These are phyloP conservation scores for Huso huso DNA, from an alignment of 2,797 vertebrate genomes.

Conservation along the genomic window DNA sequence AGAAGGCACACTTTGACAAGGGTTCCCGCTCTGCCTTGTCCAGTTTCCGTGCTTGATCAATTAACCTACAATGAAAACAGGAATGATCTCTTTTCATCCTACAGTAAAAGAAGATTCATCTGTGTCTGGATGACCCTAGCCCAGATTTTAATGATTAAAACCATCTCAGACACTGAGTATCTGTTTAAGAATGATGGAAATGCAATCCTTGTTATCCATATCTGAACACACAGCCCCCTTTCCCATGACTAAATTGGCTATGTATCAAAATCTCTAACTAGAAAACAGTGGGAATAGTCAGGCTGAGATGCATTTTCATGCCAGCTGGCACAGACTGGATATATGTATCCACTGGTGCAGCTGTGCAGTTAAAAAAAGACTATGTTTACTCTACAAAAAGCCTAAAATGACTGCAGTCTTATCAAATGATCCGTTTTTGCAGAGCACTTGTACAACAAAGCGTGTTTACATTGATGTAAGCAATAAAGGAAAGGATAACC, in stretches of 20 bases:
- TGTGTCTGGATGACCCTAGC: not conserved
- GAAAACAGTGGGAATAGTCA: constrained; percentile 7
- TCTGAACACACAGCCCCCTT: constrained; percentile 18
- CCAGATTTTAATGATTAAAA: constrained; percentile 8
- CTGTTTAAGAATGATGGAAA: constrained; percentile 21
- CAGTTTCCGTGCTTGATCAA: constrained; percentile 87
- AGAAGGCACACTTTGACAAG: constrained; percentile 76
- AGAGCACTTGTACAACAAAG: not conserved
- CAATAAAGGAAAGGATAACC: not conserved
- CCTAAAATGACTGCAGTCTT: not conserved
- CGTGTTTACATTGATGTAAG: not conserved
- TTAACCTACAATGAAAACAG: constrained; percentile 61
- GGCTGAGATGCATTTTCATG: constrained; percentile 1
- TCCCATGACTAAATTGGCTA: constrained; percentile 24
- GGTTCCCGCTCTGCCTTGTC: constrained; percentile 92
- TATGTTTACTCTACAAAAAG: no score
- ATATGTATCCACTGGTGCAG: no score
- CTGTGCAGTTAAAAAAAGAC: no score
- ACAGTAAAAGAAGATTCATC: not conserved
- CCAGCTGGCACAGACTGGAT: constrained; percentile 1
- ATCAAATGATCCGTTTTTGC: not conserved
- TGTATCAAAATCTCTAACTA: constrained; percentile 8
- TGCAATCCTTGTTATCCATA: constrained; percentile 23
- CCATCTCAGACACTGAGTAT: constrained; percentile 22
- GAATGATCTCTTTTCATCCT: not conserved